Conservation (phyloP, 2,888 invertebrate genomes). For the Netelia virgata region DNA sequence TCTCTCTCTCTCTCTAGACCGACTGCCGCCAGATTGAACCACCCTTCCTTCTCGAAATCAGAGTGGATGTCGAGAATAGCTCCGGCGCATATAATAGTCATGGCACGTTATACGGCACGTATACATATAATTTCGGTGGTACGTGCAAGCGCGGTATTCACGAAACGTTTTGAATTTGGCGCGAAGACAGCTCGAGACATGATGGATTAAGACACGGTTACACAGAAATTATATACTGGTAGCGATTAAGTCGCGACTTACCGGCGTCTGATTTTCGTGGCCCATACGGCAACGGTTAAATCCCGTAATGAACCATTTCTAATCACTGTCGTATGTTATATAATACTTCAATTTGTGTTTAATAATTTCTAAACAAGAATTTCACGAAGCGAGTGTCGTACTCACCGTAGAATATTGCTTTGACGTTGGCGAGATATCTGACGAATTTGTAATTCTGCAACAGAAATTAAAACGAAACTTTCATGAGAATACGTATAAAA, state of each 20-base stretch:
- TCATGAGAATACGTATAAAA: neutral
- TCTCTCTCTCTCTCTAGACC: slow-evolving; percentile 51
- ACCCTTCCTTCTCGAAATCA: slow-evolving; percentile 15
- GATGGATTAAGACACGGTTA: slow-evolving; percentile 37
- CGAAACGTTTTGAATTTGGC: slow-evolving; percentile 32
- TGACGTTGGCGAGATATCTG: neutral
- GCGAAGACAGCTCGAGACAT: slow-evolving; percentile 13
- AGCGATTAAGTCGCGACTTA: slow-evolving; percentile 39
- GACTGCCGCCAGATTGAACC: slow-evolving; percentile 53
- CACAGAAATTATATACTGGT: slow-evolving; percentile 24
- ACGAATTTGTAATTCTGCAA: slow-evolving; percentile 22
- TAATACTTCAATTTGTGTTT: neutral
- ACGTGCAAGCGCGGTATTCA: slow-evolving; percentile 7
- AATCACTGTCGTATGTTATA: neutral
- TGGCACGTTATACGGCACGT: neutral
- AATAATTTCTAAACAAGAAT: neutral
- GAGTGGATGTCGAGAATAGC: slow-evolving; percentile 41
- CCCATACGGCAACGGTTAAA: slow-evolving; percentile 12
- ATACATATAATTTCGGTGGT: neutral
- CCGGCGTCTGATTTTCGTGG: neutral
- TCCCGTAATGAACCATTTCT: slow-evolving; percentile 7
- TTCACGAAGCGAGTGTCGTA: neutral
- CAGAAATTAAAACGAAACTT: neutral
- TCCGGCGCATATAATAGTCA: slow-evolving; percentile 31
- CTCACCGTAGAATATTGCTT: neutral